Evolutionary conservation across 1,140 invertebrate genomes (phyloP).

Genomic region (Drosophila prosaltans): DNA sequence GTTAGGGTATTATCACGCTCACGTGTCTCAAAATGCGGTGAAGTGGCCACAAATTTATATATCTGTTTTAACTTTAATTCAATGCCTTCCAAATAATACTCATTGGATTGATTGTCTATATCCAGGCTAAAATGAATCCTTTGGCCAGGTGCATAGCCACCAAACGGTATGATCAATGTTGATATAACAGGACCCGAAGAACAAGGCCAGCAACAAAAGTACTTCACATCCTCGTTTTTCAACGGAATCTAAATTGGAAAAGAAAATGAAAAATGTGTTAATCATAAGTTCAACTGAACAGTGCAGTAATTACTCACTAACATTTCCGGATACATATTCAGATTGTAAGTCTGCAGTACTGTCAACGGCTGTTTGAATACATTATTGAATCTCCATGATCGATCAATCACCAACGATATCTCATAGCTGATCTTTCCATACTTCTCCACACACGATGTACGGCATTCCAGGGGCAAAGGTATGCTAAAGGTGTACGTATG

Average conservation of each 20-base stretch:
- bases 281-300: neutral
- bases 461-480: conserved; percentile 84
- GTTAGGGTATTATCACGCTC: conserved; percentile 36
- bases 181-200: conserved; percentile 59
- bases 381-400: conserved; percentile 90
- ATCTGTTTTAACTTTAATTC: conserved; percentile 43
- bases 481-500: conserved; percentile 70
- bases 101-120: conserved; percentile 67
- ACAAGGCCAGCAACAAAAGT: conserved; percentile 76
- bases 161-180: conserved; percentile 65
- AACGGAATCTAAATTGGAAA: conserved; percentile 52
- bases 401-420: conserved; percentile 87
- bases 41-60: conserved; percentile 49
- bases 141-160: conserved; percentile 74
- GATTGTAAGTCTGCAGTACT: conserved; percentile 88
- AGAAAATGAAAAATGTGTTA: neutral
- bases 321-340: conserved; percentile 85
- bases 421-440: conserved; percentile 88
- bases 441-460: conserved; percentile 89
- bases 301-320: conserved; percentile 40
- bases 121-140: conserved; percentile 53
- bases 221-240: conserved; percentile 53
- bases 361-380: conserved; percentile 88
- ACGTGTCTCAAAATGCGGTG: conserved; percentile 42
- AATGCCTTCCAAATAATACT: conserved; percentile 54